Percentiles rank a stretch among this genome's conserved stretches.
These are phyloP conservation scores for Antrozous pallidus DNA, from an alignment of 2,797 vertebrate species.

Conservation along the genomic window DNA sequence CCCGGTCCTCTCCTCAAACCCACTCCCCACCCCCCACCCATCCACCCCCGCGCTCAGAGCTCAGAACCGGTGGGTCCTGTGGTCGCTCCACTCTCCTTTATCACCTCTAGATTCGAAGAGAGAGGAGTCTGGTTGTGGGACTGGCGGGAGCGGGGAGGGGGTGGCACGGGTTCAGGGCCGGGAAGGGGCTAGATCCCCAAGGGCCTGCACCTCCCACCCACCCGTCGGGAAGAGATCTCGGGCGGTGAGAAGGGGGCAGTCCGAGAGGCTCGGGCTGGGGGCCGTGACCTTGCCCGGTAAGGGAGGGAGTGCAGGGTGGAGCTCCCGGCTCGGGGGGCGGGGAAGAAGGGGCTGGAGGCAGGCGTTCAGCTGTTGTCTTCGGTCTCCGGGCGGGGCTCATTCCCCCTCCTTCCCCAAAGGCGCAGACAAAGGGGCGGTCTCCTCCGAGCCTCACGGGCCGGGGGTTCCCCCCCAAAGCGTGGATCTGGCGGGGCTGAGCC, in stretches of 20 bases:
- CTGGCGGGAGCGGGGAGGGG: neutral
- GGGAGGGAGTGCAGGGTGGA: neutral
- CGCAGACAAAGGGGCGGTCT: slow-evolving; percentile 81
- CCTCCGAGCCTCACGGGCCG: slow-evolving; percentile 71
- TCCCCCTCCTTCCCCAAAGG: slow-evolving; percentile 29
- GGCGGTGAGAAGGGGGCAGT: neutral
- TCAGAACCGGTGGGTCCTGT: slow-evolving; percentile 30
- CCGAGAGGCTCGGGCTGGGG: rapidly evolving
- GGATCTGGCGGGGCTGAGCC: slow-evolving; percentile 74
- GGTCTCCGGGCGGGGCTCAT: slow-evolving; percentile 72
- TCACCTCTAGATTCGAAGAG: slow-evolving; percentile 54
- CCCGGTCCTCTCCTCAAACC: rapidly evolving
- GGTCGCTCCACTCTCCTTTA: slow-evolving; percentile 62
- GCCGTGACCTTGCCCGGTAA: neutral
- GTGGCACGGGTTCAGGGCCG: neutral
- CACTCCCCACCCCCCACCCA: too few species aligned
- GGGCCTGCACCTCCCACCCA: neutral
- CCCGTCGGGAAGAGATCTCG: neutral
- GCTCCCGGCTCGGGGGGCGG: neutral
- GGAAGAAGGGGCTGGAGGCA: neutral
- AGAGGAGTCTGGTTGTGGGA: slow-evolving; percentile 48
- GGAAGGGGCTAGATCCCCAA: neutral
- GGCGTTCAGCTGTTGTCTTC: slow-evolving; percentile 73
- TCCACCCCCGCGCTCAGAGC: neutral
- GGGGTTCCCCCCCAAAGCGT: slow-evolving; percentile 75